Evolutionary conservation across 2,888 invertebrate genomes (phyloP).

Genomic region (Gastrophysa polygoni): DNA sequence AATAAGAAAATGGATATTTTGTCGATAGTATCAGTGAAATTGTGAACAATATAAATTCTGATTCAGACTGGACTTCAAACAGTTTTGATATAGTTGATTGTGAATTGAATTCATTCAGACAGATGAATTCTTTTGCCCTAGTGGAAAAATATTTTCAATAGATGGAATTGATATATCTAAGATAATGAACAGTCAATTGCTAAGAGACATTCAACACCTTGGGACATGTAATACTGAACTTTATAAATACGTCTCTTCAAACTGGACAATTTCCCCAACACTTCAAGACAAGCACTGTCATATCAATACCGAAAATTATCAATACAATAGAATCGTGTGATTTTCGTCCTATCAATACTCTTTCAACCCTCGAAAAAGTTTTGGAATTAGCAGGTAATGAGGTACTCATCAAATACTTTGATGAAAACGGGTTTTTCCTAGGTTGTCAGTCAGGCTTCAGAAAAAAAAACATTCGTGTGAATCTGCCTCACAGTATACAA

Average conservation of each 20-base stretch:
- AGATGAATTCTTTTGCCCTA: neutral
- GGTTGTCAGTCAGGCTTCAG: too few relatives aligned
- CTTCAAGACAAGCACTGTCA: neutral
- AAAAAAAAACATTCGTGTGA: too few relatives aligned
- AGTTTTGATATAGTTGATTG: neutral
- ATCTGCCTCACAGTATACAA: too few relatives aligned
- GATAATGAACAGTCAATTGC: conserved; percentile 7
- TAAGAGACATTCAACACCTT: conserved; percentile 11
- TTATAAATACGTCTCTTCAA: conserved; percentile 1
- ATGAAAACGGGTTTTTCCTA: too few relatives aligned
- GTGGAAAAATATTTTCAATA: conserved; percentile 10
- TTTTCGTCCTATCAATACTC: too few relatives aligned
- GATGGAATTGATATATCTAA: conserved; percentile 1
- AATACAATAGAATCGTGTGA: too few relatives aligned
- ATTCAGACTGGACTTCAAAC: neutral
- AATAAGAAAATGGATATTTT: conserved; percentile 1
- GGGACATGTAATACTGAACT: conserved; percentile 5
- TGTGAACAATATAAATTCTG: neutral
- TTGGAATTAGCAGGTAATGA: too few relatives aligned
- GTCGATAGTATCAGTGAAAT: neutral
- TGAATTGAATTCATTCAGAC: neutral
- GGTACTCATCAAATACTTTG: too few relatives aligned
- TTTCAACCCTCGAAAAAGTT: too few relatives aligned
- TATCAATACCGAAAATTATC: too few relatives aligned
- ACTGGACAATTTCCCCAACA: neutral